Conservation (phyloP, 2,888 invertebrate species). For the Cacoxenus indagator region DNA sequence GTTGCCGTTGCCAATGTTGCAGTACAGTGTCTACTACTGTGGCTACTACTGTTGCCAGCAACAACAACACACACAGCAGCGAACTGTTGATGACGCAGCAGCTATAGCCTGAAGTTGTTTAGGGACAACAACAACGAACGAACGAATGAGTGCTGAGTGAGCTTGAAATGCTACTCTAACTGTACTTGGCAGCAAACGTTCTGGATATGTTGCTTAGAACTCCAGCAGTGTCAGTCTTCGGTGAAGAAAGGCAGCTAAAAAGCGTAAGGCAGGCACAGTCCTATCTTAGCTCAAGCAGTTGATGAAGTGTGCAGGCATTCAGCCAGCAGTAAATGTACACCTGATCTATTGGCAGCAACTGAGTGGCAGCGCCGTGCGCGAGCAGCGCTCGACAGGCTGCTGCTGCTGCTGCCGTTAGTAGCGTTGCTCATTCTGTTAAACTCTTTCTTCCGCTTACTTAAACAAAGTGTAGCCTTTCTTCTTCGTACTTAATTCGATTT, state of each 20-base stretch:
- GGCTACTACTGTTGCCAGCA: background rate
- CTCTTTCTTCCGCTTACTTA: no score
- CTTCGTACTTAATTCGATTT: background rate
- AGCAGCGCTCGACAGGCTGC: background rate
- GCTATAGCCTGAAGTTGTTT: slow-evolving; percentile 1
- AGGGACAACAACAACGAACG: background rate
- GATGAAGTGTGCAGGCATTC: no score
- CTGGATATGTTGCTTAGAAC: slow-evolving; percentile 2
- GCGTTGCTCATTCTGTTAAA: slow-evolving; percentile 22
- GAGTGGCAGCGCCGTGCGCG: slow-evolving; percentile 9
- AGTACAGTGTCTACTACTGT: background rate
- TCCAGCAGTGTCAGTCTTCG: background rate
- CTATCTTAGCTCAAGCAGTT: background rate
- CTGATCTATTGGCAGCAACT: slow-evolving; percentile 23
- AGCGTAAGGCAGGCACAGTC: background rate
- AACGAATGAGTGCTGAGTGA: background rate
- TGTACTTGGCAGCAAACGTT: slow-evolving; percentile 19
- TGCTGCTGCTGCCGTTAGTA: slow-evolving; percentile 5
- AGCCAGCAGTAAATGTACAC: slow-evolving; percentile 26
- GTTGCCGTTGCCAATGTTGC: background rate
- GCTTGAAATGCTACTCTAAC: slow-evolving; percentile 8
- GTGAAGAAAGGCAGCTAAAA: background rate
- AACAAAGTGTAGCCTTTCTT: background rate
- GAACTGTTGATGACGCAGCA: background rate
- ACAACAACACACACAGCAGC: background rate